Evolutionary conservation across 2,113 vertebrate genomes (phyloP).

Genomic region (Amazona guildingii): DNA sequence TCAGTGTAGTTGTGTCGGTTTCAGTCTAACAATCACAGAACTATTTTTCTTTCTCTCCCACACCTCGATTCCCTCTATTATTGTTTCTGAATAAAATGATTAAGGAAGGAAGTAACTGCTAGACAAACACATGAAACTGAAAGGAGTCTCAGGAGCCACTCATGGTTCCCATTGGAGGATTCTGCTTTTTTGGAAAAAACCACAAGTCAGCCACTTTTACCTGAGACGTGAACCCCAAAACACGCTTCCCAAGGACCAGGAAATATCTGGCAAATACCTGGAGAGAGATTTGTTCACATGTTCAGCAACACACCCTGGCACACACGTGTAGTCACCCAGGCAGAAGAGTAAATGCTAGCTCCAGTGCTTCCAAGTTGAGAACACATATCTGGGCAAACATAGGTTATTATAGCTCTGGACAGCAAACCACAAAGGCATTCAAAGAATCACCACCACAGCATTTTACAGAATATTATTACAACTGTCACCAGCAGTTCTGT

Average conservation of each 20-base stretch:
- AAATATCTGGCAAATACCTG: neutral
- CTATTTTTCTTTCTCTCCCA: neutral
- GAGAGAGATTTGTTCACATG: neutral
- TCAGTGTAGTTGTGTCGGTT: neutral
- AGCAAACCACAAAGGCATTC: constrained; percentile 66
- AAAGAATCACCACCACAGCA: constrained; percentile 65
- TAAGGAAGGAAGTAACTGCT: neutral
- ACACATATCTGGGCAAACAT: constrained; percentile 56
- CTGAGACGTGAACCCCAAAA: neutral
- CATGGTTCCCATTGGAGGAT: neutral
- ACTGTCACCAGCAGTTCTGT: constrained; percentile 59
- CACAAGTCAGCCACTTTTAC: neutral
- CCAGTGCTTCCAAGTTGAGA: constrained; percentile 35
- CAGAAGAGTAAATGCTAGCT: constrained; percentile 4
- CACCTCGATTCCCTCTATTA: neutral
- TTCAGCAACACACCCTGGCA: neutral
- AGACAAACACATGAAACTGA: neutral
- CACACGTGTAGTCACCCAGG: neutral
- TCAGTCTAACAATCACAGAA: neutral
- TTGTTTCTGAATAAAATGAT: neutral
- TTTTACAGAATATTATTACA: constrained; percentile 66
- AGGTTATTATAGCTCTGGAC: constrained; percentile 63
- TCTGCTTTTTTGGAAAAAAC: neutral
- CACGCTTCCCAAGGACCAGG: neutral
- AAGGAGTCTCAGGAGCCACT: neutral